phyloP scores from a whole-genome alignment of 2,797 vertebrate species.

The Vespertilio murinus region DNA sequence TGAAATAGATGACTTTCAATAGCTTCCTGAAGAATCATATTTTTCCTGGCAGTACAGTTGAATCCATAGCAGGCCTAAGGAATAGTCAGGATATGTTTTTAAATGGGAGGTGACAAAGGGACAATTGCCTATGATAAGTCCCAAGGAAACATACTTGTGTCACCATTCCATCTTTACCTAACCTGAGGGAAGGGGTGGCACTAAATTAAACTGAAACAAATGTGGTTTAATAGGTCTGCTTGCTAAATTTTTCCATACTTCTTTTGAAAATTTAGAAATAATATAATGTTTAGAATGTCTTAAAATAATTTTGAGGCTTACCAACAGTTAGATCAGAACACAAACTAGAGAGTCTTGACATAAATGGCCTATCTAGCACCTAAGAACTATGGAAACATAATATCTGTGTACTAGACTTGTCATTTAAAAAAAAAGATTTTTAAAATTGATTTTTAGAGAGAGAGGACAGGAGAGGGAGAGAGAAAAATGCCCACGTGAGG shows the following conservation, averaged over 20 bases:
- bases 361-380: neutral
- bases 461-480: neutral
- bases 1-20: neutral
- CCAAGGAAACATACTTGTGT: neutral
- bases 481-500: neutral
- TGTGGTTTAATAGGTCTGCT: neutral
- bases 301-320: neutral
- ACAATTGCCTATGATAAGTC: neutral
- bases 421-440: neutral
- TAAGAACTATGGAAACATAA: neutral
- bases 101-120: neutral
- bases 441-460: neutral
- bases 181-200: neutral
- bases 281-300: neutral
- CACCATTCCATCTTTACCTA: neutral
- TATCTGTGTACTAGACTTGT: neutral
- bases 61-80: neutral
- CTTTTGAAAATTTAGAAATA: conserved; percentile 9
- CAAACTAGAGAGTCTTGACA: neutral
- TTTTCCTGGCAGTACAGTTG: neutral
- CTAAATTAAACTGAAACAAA: neutral
- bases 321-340: neutral
- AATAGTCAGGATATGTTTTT: neutral
- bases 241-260: neutral
- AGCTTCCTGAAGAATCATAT: neutral